Conservation (phyloP, 2,888 invertebrate genomes). For the Parthenolecanium corni region DNA sequence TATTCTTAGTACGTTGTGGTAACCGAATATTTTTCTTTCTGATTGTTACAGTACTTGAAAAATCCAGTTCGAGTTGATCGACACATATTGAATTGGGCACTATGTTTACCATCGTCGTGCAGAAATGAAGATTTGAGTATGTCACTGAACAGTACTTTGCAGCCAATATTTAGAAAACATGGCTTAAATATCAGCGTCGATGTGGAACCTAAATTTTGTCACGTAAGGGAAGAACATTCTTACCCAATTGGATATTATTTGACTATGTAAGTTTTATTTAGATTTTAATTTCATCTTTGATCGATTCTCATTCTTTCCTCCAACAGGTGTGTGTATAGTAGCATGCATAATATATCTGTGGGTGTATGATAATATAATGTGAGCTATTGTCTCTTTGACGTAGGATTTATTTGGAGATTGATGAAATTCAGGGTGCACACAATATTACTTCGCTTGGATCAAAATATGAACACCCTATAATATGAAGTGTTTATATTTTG, state of each 20-base stretch:
- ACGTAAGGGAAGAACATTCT: constrained; percentile 4
- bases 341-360: background rate
- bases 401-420: too few species aligned
- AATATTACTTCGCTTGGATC: too few species aligned
- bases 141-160: constrained; percentile 33
- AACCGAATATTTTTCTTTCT: too few species aligned
- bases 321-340: background rate
- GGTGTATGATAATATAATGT: too few species aligned
- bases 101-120: constrained; percentile 33
- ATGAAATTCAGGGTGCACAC: too few species aligned
- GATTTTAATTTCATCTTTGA: background rate
- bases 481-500: too few species aligned
- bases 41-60: constrained; percentile 12
- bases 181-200: constrained; percentile 19
- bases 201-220: constrained; percentile 23
- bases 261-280: constrained; percentile 20
- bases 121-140: constrained; percentile 30
- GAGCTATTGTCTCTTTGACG: too few species aligned
- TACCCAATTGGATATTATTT: constrained; percentile 20
- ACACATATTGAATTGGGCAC: constrained; percentile 32
- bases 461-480: too few species aligned
- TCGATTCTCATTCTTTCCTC: background rate
- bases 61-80: constrained; percentile 19
- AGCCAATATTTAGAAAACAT: constrained; percentile 22
- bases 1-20: too few species aligned